phyloP scores from a whole-genome alignment of 2,113 vertebrate genomes.

The Oncorhynchus tshawytscha region DNA sequence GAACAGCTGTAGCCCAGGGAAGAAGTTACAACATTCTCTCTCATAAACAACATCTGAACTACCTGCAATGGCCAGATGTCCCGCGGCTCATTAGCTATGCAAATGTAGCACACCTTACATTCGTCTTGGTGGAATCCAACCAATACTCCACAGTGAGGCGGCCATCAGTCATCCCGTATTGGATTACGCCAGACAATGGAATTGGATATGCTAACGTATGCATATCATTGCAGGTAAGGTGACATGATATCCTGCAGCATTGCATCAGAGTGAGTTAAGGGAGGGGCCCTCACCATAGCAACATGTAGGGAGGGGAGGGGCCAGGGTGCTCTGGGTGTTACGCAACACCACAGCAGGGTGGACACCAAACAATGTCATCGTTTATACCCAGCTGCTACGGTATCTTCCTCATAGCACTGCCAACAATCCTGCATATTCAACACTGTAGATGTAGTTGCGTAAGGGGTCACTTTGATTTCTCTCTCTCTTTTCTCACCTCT shows the following conservation, averaged over 20 bases:
- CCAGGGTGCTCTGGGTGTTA: no score
- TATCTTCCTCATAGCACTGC: not conserved
- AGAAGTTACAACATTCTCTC: slow-evolving; percentile 15
- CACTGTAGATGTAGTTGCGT: not conserved
- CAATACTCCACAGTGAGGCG: slow-evolving; percentile 16
- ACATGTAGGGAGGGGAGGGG: not conserved
- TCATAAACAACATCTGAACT: slow-evolving; percentile 45
- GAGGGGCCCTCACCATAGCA: not conserved
- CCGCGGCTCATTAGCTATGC: slow-evolving; percentile 49
- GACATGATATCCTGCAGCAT: slow-evolving; percentile 29
- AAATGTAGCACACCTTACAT: slow-evolving; percentile 46
- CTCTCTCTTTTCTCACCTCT: slow-evolving; percentile 19
- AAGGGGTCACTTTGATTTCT: not conserved
- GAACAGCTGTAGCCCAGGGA: slow-evolving; percentile 37
- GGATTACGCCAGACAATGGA: slow-evolving; percentile 43
- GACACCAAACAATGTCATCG: not conserved
- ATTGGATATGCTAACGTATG: slow-evolving; percentile 45
- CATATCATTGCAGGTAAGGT: slow-evolving; percentile 30
- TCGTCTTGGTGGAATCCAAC: slow-evolving; percentile 29
- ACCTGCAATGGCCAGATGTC: slow-evolving; percentile 21
- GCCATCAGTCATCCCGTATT: slow-evolving; percentile 37
- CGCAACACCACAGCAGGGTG: no score
- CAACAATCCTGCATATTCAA: not conserved
- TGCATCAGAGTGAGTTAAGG: not conserved
- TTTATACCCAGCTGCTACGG: not conserved